Base-by-base conservation (phyloP, 1,140 invertebrate species). In the Cyrtorhinus lividipennis region DNA sequence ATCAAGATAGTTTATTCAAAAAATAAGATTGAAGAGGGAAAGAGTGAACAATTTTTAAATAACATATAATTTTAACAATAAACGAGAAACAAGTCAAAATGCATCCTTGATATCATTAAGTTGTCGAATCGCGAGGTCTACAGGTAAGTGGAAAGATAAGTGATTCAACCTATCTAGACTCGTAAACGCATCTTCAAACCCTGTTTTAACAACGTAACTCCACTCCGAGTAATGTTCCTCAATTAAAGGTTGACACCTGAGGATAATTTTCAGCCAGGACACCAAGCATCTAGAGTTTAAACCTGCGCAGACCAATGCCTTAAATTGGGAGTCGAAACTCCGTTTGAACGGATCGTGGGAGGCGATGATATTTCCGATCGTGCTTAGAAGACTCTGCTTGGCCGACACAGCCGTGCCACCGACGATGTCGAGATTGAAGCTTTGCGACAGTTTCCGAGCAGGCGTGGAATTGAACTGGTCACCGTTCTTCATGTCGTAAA, bases 91-190 rank as follows among this genome's bases (percentile, higher is more conserved):
- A 15, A 53, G 56, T 78, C 75, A 88, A 78, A 97, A 98, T 67
- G 94, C 93, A 77, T 98, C 93, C 77, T 92, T 94, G 69, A 98
- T 98, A 76, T 96, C 96, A 73, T 95, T 90, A 72, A 99, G 93
- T 69, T 95, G 93, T 71, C 91, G 81, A 56, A 98, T 84, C 56
- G 96, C 95, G 69, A 98, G 77, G 75, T 98, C 95, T 20, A 96
- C 88, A 0, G 95, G 94, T 66, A 98, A 78, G 73, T 94, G 86
- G 75, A 98, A 98, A 70, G 91, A 88, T 68, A 89, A 84, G 61
- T 81, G 79, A 25, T 86, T 87, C 48, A 99, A 76, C 62, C 83
- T 83, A 71, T 98, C 94, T 66, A 99, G 76, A 61, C 91, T 90
- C 65, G 88, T 85, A 68, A 97, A 79, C 53, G 91, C 84, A 75